A percentile compares a stretch with the other conserved stretches of the same genome.
phyloP scores from a whole-genome alignment of 2,888 invertebrate species.

The Epinotia nisella region DNA sequence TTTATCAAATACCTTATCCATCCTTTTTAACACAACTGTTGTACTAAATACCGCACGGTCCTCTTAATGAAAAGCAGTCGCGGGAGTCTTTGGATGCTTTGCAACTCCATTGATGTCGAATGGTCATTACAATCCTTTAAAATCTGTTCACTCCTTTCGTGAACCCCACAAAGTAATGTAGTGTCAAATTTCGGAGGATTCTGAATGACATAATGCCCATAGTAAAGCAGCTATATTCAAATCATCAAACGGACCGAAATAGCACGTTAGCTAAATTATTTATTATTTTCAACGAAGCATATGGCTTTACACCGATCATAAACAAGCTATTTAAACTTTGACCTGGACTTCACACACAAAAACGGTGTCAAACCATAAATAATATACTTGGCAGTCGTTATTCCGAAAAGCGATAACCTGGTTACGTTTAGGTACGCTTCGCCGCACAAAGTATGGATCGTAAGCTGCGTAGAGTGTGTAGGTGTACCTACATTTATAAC shows the following conservation, averaged over 20 bases:
- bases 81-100: too few species aligned
- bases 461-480: background rate
- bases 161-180: too few species aligned
- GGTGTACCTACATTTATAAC: background rate
- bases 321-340: conserved; percentile 1
- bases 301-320: background rate
- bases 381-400: conserved; percentile 1
- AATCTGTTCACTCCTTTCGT: too few species aligned
- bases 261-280: background rate
- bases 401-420: conserved; percentile 1
- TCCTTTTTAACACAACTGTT: too few species aligned
- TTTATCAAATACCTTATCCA: too few species aligned
- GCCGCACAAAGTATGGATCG: background rate
- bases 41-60: too few species aligned
- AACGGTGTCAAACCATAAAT: background rate
- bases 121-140: too few species aligned
- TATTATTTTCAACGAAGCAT: background rate
- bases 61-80: too few species aligned
- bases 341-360: background rate
- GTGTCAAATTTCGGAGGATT: too few species aligned
- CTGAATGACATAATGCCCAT: too few species aligned
- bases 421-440: background rate
- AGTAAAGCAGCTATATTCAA: background rate
- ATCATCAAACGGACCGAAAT: background rate
- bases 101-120: too few species aligned